Evolutionary conservation across 2,888 invertebrate genomes (phyloP), one percentile per base, ranked within the genome.

Genomic region (Fissipunctia ypsillon): DNA sequence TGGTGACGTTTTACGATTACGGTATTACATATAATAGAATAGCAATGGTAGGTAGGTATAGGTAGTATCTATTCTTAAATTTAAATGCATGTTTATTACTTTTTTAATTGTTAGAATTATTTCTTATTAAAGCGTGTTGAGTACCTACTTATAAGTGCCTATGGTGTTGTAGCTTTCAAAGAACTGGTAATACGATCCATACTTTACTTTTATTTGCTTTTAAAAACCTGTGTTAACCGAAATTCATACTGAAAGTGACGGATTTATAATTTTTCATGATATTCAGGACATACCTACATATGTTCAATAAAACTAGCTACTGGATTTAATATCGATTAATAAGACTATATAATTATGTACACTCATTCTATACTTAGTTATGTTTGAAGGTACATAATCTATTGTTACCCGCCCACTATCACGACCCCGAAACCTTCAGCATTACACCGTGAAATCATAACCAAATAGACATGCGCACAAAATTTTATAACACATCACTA

Each of bases 401-500:
- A 76, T 75, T 69, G 41, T 67, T 59, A 76, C 67, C 73, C 80
- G 76, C 80, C 81, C 76, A 81, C 82, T 59, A 65, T 60, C 64
- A 45, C 35, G 19, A 65, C 54, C 78, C 71, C 81, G 78, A 78
- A 79, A 54, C 59, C 60, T 83, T 79, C 66, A 78, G 82, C 79
- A 79, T 81, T 16, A 43, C 59, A 45, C 66, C 69, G 41, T 69
- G 66, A 81, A 75, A 86, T 73, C 74, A 79, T 75, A 75, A 76
- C 57, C 52, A 66, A 83, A 63, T 43, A 88, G 90, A 85, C 94
- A 94, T 94, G 94, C 95, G 94, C 95, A 93, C 85, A 85, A 80
- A 83, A 85, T 84, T 80, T 83, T 76, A 85, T 72, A 76, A 86
- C 85, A 85, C 84, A 84, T 84, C 76, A 86, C 76, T 84, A 88